Evolutionary conservation across 2,113 vertebrate species (phyloP).

Genomic region (Anoura caudifer): DNA sequence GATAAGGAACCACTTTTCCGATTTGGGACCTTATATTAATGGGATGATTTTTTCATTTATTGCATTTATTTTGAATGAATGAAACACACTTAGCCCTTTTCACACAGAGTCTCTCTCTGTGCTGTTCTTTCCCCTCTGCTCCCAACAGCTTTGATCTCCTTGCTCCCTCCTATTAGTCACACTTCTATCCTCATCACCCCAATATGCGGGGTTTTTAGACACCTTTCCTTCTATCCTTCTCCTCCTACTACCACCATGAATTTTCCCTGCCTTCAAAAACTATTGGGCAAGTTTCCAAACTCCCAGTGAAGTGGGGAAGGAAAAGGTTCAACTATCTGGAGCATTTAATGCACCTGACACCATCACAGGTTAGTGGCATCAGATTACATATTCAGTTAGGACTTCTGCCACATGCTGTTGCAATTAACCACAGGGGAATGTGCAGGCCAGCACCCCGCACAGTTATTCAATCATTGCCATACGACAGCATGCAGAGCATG

Average conservation of each 20-base stretch:
- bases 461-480: background rate
- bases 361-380: conserved; percentile 15
- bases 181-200: background rate
- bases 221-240: background rate
- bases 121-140: background rate
- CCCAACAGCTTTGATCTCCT: background rate
- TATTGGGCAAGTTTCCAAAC: conserved; percentile 42
- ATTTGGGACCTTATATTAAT: background rate
- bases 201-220: background rate
- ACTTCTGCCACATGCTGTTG: conserved; percentile 40
- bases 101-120: background rate
- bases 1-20: conserved; percentile 7
- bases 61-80: background rate
- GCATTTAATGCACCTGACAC: conserved; percentile 53
- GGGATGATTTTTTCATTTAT: conserved; percentile 10
- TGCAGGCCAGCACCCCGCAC: background rate
- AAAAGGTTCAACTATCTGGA: background rate
- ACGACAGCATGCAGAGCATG: background rate
- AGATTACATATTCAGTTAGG: conserved; percentile 34
- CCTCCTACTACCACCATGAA: background rate
- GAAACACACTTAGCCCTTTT: background rate
- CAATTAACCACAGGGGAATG: conserved; percentile 35
- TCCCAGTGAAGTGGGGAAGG: background rate
- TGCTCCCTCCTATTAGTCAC: background rate
- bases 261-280: background rate